Base-by-base conservation (phyloP, 2,797 vertebrate species). In the Chromobotia macracanthus region DNA sequence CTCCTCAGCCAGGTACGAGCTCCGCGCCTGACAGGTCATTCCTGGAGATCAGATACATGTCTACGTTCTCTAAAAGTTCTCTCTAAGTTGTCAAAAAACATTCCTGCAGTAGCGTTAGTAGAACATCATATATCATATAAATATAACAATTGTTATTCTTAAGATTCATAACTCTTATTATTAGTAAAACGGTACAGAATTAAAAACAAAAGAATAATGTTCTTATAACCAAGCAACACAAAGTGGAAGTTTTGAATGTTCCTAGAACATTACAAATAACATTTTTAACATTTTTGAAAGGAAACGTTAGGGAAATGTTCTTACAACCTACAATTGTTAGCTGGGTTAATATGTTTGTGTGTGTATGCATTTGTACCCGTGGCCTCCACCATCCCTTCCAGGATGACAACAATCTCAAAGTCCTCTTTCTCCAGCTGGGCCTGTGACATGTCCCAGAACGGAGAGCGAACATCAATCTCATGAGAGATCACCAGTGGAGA, bases 321-420 rank as follows among this genome's bases (percentile, higher is more conserved):
- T 44, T 44, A 44, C 41, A 44, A 44, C 41, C 41, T 44, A 44
- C 11, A 44, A 44, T 44, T 44, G 41, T 10, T 44, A 2, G 41
- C 41, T 38, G 35, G 35, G 35, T 5, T 51, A 16, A 1, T 35
- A 55, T 41, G 15, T 23, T 25, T 65, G 41, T 44, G 11, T 18
- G 13, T 75, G 10, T 28, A 8, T 48, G n/a, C 21, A 11, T 46
- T 87, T 87, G 11, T 79, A 98, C 97, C 97, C 8, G 97, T 98
- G 79, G 97, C 97, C 85, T 98, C 97, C 89, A 98, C 97, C 97
- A 98, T 99, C 58, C 97, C 97, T 86, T 98, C 97, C n/a, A 99
- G 89, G 86, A 99, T 99, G 83, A 98, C 97, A 1, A 99, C 97
- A 8, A 99, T 96, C 94, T 99, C 97, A 5, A 98, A 98, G 86